Conservation (phyloP, 2,888 invertebrate species). For the Drosophila pullipes region DNA sequence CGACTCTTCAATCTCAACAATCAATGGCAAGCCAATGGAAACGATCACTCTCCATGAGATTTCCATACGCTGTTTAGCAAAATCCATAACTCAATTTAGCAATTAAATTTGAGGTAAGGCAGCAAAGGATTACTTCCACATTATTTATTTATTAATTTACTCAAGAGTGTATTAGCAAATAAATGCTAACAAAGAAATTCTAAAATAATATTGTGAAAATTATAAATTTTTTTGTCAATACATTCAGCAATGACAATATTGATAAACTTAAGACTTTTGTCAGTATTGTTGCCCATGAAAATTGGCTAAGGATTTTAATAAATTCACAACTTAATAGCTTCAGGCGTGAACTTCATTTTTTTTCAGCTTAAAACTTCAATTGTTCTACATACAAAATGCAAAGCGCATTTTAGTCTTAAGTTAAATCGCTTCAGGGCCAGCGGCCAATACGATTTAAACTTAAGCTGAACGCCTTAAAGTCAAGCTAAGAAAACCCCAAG, state of each 20-base stretch:
- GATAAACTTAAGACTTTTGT: background rate
- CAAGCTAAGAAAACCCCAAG: background rate
- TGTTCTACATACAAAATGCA: slow-evolving; percentile 1
- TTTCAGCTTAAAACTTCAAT: background rate
- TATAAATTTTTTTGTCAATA: background rate
- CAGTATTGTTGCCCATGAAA: background rate
- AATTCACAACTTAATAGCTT: background rate
- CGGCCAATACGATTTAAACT: slow-evolving; percentile 24
- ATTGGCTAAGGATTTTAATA: background rate
- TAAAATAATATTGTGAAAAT: background rate
- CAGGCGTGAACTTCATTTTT: background rate
- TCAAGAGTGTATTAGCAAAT: background rate
- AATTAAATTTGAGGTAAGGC: background rate
- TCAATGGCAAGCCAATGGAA: background rate
- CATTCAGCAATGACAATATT: background rate
- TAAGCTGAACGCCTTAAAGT: slow-evolving; percentile 12
- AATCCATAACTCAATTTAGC: background rate
- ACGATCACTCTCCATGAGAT: background rate
- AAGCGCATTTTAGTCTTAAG: slow-evolving; percentile 54
- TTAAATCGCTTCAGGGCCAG: slow-evolving; percentile 52
- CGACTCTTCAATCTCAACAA: background rate
- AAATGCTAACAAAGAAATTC: background rate
- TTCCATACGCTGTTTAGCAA: background rate
- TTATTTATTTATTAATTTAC: background rate
- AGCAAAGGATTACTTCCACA: background rate